Percentiles rank a stretch among this genome's conserved stretches.
Evolutionary conservation across 2,797 vertebrate species (phyloP).

Genomic region (Menidia menidia): DNA sequence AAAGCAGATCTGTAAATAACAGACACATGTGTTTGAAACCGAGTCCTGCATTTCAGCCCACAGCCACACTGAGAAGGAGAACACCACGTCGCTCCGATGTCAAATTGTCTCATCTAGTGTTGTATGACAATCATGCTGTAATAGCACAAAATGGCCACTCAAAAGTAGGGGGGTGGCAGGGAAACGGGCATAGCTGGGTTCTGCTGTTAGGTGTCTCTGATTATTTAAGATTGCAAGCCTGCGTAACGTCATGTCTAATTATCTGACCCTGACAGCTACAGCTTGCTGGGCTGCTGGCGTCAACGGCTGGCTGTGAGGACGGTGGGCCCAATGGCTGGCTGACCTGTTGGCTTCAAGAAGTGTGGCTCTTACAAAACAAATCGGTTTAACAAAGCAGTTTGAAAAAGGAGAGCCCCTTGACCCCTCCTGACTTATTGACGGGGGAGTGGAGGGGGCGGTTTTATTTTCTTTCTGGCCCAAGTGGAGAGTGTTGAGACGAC

Average conservation of each 20-base stretch:
- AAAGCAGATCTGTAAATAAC: conserved; percentile 84
- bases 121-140: conserved; percentile 91
- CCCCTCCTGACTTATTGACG: conserved; percentile 69
- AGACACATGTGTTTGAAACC: conserved; percentile 83
- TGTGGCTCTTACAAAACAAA: conserved; percentile 80
- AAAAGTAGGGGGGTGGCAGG: conserved; percentile 77
- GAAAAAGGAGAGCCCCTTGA: conserved; percentile 74
- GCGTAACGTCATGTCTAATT: conserved; percentile 97
- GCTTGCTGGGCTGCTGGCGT: conserved; percentile 80
- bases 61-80: conserved; percentile 70
- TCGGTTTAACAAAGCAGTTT: conserved; percentile 71
- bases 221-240: conserved; percentile 93
- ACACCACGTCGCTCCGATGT: conserved; percentile 67
- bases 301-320: conserved; percentile 69
- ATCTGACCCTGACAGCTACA: conserved; percentile 93
- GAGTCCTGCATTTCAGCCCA: conserved; percentile 70
- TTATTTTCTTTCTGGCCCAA: conserved; percentile 60
- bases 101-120: conserved; percentile 81
- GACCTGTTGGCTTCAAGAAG: conserved; percentile 50
- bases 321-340: conserved; percentile 56
- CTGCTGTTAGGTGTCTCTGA: conserved; percentile 92
- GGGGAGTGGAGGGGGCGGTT: conserved; percentile 36
- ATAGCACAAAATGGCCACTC: conserved; percentile 92
- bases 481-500: conserved; percentile 57
- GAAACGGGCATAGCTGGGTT: conserved; percentile 45